Base-by-base conservation (phyloP, 2,888 invertebrate species). In the Acrobasis consociella region DNA sequence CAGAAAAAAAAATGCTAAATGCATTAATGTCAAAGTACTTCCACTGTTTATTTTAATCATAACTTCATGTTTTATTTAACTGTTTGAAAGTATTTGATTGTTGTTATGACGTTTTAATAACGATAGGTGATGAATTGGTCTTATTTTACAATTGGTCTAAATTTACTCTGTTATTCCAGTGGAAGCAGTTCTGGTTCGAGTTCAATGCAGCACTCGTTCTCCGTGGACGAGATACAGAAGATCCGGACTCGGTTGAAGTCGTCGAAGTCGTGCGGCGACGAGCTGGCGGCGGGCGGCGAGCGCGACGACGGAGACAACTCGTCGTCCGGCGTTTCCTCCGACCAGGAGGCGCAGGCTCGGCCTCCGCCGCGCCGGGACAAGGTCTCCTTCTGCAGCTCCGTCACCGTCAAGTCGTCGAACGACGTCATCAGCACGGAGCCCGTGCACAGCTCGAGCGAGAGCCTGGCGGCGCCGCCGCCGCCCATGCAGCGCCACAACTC, bases 211-310 rank as follows among this genome's bases (percentile, higher is more conserved):
- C 97, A 97, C 81, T 97, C 97, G 67, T 95, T 97, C 87, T 97
- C 96, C 61, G 97, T 97, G 64, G 97, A 97, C 83, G 97, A 97
- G 87, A 97, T 97, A 62, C 97, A 97, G 82, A 97, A 97, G 85
- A 96, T 97, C 68, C 94, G 97, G 70, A 96, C 96, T 38, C 95
- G 96, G 75, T 93, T 98, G 65, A 97, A 97, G 83, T 96, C 96
- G 63, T 97, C 97, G 9, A 96, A 96, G 82, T 97, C 97, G 11
- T 97, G 96, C 85, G 97, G 97, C 49, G 97, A 97, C 87, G 96
- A 97, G 79, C 95, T 97, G 72, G 90, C 91, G 65, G 74, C 70
- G 49, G 62, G 61, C n/a, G 84, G 71, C 56, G 92, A 90, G 65
- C 86, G 93, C 9, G 97, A 96, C 89, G 97, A 97, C 86, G 96